Evolutionary conservation across 2,888 invertebrate genomes (phyloP), one percentile per base, ranked within the genome.

Genomic region (Apamea sordens): DNA sequence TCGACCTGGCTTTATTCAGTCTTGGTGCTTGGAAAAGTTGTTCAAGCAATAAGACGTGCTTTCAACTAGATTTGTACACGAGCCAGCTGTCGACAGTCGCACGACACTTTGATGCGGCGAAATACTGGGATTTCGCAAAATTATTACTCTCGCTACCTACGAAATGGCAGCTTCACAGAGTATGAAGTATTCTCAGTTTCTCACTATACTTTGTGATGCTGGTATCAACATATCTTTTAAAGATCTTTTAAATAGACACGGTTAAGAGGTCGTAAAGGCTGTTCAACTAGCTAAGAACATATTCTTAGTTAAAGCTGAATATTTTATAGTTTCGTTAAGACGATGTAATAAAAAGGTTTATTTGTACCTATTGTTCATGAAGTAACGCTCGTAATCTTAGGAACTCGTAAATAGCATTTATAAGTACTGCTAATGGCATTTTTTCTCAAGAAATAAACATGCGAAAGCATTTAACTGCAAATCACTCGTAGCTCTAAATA

Each of bases 401-500:
- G 59, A 59, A 74, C 76, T 73, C 76, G 68, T 80, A 87, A 86
- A 77, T 85, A 74, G n/a, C 56, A 50, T 84, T 69, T 65, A 76
- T 71, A 82, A 76, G 63, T 77, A 63, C 67, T 78, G 36, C 53
- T 78, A 73, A 87, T 87, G 69, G 74, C 47, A 73, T 71, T 81
- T 86, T 79, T 85, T 82, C 63, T 77, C 24, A 67, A 80, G 80
- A 64, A 76, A 87, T 80, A 73, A 82, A 82, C 79, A 87, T 81
- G 80, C 83, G 53, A 85, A 85, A 81, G 77, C 77, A 70, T 77
- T 87, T 85, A 82, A 73, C 53, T 77, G 79, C 83, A 84, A 84
- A 89, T 78, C 76, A 80, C 72, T 88, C 59, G 79, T 76, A 80
- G 80, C 79, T 59, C 68, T 88, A 85, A 86, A 88, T 85, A 80